phyloP scores from a whole-genome alignment of 1,140 invertebrate species.

The Drosophila elegans region DNA sequence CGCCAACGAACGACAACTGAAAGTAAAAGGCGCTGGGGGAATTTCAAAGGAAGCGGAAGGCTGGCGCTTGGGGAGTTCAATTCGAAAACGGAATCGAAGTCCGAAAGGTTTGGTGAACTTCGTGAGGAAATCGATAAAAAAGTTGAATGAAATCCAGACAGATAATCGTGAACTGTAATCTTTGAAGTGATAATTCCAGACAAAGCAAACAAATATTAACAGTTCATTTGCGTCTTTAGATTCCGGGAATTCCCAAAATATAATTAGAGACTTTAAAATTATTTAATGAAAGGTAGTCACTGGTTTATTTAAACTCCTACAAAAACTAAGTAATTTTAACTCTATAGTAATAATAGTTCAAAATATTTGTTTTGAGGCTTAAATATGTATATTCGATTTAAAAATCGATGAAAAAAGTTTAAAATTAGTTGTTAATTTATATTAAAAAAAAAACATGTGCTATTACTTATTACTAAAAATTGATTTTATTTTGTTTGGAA shows the following conservation, averaged over 20 bases:
- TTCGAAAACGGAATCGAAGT: slow-evolving; percentile 26
- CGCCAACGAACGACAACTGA: slow-evolving; percentile 50
- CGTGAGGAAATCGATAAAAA: slow-evolving; percentile 21
- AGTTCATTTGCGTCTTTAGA: neutral
- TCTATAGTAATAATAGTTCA: too few species aligned
- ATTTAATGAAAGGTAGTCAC: neutral
- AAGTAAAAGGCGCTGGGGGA: slow-evolving; percentile 69
- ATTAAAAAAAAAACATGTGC: too few species aligned
- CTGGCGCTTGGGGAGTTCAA: slow-evolving; percentile 34
- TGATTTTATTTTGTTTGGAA: too few species aligned
- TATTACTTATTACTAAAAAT: too few species aligned
- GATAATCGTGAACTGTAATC: slow-evolving; percentile 9
- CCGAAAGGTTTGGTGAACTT: slow-evolving; percentile 36
- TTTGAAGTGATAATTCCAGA: neutral
- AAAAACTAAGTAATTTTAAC: too few species aligned
- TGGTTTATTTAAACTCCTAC: neutral
- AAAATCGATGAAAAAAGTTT: too few species aligned
- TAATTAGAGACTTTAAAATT: neutral
- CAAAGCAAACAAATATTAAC: too few species aligned
- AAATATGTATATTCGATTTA: too few species aligned
- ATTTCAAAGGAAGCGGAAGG: slow-evolving; percentile 63
- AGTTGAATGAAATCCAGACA: slow-evolving; percentile 38
- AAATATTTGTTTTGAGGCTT: too few species aligned
- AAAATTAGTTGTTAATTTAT: too few species aligned
- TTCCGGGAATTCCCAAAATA: neutral